Evolutionary conservation across 2,113 vertebrate genomes (phyloP), one percentile per base, ranked within the genome.

Genomic region (Lutjanus erythropterus): DNA sequence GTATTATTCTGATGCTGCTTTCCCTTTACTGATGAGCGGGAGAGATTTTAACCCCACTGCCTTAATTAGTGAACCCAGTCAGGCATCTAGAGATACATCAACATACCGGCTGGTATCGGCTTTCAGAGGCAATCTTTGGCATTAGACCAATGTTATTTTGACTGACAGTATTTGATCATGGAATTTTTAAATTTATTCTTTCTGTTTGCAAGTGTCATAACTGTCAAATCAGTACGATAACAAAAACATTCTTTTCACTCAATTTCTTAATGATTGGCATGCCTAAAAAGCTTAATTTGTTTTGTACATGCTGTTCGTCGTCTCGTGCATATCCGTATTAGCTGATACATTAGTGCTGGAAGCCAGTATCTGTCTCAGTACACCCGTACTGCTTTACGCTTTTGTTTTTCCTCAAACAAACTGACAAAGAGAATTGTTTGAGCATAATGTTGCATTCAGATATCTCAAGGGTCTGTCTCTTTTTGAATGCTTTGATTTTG

Each of bases 71-170:
- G 44, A 67, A 41, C 58, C 39, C 33, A 58, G 56, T 69, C 6
- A 16, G 31, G 25, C 18, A 31, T 15, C n/a, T 35, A 29, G 49
- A 61, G 6, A 23, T 52, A 18, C n/a, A 46, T 6, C 12, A 61
- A 9, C n/a, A 25, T n/a, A 11, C 29, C 7, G 27, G 60, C 29
- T 29, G 15, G 7, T 66, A 5, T 41, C 19, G 9, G 10, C 53
- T 52, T 74, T 33, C 12, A 74, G 60, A 71, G 71, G 55, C 37
- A 15, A 11, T n/a, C 33, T 39, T n/a, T 69, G 78, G 52, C 33
- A 15, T 61, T 9, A 15, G 18, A 31, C 31, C 67, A 60, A 62
- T 31, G 14, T 47, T 73, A 58, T 77, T 70, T 77, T 80, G 83
- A 39, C 18, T 29, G 3, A 21, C 53, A 39, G 18, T 39, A 49